Conservation (phyloP, 1,140 invertebrate genomes). For the Arctopsyche grandis region DNA sequence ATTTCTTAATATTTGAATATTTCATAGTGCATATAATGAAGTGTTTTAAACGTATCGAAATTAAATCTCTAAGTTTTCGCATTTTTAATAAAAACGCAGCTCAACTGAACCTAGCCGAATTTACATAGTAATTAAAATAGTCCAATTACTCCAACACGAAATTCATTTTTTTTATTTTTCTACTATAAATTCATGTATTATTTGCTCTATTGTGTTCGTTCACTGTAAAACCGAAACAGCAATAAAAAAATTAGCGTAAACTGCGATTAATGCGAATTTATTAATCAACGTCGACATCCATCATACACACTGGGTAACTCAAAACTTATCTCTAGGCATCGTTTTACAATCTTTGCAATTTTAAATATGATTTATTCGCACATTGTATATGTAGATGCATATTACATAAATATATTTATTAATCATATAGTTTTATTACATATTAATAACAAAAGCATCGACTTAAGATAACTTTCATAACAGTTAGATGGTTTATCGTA, state of each 20-base stretch:
- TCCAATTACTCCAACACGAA: not conserved
- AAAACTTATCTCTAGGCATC: too few species aligned
- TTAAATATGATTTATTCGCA: too few species aligned
- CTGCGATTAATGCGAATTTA: not conserved
- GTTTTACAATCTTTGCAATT: too few species aligned
- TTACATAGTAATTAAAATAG: not conserved
- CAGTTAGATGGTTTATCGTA: too few species aligned
- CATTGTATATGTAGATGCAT: too few species aligned
- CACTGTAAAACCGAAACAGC: not conserved
- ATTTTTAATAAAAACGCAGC: not conserved
- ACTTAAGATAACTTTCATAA: too few species aligned
- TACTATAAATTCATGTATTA: not conserved
- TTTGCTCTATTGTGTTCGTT: not conserved
- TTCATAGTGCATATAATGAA: too few species aligned
- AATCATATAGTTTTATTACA: too few species aligned
- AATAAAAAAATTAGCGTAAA: not conserved
- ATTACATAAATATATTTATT: too few species aligned
- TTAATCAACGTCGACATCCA: not conserved
- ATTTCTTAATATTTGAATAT: too few species aligned
- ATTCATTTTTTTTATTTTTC: too few species aligned
- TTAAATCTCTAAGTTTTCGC: not conserved
- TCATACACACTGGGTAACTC: not conserved
- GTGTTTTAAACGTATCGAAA: not conserved
- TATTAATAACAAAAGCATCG: too few species aligned
- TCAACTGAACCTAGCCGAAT: not conserved